Base-by-base conservation (phyloP, 2,797 vertebrate genomes). In the Rallus crepitans region DNA sequence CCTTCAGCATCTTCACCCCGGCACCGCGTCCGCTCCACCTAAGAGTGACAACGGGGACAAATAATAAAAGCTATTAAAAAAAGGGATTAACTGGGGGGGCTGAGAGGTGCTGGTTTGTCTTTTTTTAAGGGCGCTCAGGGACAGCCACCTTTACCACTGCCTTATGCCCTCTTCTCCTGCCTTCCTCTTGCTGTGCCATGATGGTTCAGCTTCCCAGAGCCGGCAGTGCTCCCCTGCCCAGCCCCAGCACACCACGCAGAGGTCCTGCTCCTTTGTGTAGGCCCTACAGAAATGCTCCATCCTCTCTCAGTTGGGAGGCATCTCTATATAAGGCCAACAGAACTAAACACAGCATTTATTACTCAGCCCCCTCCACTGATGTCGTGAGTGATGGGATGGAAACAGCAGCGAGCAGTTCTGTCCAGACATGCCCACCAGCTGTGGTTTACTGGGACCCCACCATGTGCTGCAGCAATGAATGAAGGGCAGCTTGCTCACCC, bases 381-480 rank as follows among this genome's bases (percentile, higher is more conserved):
- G 11, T 15, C 7, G 9, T 5, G 23, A 27, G 31, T 1, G 0
- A 17, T 5, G 59, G 63, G 35, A 5, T 35, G 35, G 48, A 14
- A 69, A 30, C 0, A 4, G 7, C 17, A 14, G 19, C 6, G 37
- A 71, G 9, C 0, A 1, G 33, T n/a, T 72, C 61, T 33, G 2
- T 11, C 9, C 6, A 0, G 31, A 9, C 3, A 19, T 48, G 11
- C 12, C 28, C 64, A 7, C 5, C n/a, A 76, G 21, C 18, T 47
- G 4, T 39, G 42, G 27, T 20, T 55, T 11, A 25, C 52, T 10
- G 23, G 45, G 27, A 52, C 15, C 33, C 31, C 55, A 14, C 18
- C 2, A 0, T 5, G 16, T 17, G 10, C 56, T 47, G 53, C 52
- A 25, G 30, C 21, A 19, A 2, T 8, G 9, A 1, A 2, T 3